Conservation (phyloP, 2,888 invertebrate species). For the Eulithis prunata region DNA sequence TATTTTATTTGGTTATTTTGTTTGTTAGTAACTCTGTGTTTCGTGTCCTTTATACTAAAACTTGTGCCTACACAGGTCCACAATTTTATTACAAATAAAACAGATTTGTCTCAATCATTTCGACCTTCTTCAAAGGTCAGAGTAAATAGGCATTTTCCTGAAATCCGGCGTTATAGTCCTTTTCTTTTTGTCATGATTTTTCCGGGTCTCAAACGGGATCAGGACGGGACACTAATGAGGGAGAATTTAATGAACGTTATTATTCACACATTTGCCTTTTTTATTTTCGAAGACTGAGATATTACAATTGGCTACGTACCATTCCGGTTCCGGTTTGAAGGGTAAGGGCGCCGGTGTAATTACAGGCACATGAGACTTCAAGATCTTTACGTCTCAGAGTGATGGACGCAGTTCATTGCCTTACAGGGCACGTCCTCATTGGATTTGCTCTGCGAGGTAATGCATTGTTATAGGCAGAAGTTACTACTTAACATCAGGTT, state of each 20-base stretch:
- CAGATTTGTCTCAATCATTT: slow-evolving; percentile 37
- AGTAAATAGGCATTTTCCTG: slow-evolving; percentile 37
- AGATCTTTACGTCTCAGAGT: too few species aligned
- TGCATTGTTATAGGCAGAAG: too few species aligned
- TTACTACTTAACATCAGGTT: too few species aligned
- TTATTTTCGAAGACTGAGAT: not conserved
- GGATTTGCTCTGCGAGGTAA: too few species aligned
- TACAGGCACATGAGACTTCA: too few species aligned
- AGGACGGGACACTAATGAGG: slow-evolving; percentile 45
- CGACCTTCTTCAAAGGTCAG: slow-evolving; percentile 38
- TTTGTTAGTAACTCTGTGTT: not conserved
- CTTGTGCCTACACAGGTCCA: slow-evolving; percentile 14
- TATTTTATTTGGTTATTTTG: slow-evolving; percentile 30
- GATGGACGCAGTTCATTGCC: too few species aligned
- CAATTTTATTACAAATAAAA: slow-evolving; percentile 37
- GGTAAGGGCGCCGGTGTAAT: too few species aligned
- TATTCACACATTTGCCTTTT: slow-evolving; percentile 42
- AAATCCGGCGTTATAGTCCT: slow-evolving; percentile 39
- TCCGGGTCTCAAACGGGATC: slow-evolving; percentile 38
- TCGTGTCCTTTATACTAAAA: not conserved
- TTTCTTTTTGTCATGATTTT: slow-evolving; percentile 43
- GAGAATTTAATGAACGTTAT: slow-evolving; percentile 45
- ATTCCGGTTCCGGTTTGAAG: too few species aligned
- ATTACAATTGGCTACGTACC: too few species aligned
- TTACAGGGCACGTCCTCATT: too few species aligned